Percentiles rank a stretch among this genome's conserved stretches.
phyloP scores from a whole-genome alignment of 2,113 vertebrate species.

The Etia nguti region DNA sequence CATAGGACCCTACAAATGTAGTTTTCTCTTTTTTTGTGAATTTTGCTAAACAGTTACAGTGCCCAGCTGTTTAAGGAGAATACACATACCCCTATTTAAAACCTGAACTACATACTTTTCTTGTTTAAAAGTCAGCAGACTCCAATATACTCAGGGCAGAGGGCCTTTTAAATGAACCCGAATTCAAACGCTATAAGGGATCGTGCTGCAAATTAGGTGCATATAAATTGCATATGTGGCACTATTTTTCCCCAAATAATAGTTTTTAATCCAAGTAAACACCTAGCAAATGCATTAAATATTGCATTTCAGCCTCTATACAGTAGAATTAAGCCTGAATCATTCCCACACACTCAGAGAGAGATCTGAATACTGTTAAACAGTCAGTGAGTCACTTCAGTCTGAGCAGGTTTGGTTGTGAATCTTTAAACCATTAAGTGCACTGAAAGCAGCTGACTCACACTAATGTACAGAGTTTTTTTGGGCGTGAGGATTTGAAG shows the following conservation, averaged over 20 bases:
- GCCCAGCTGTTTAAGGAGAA: neutral
- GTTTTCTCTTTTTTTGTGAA: neutral
- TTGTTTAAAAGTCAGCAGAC: neutral
- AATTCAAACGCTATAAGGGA: neutral
- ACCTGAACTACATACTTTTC: neutral
- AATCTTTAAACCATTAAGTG: neutral
- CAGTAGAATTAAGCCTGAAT: neutral
- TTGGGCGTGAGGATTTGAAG: neutral
- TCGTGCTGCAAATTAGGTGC: neutral
- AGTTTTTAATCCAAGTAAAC: neutral
- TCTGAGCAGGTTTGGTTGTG: neutral
- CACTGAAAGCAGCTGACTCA: neutral
- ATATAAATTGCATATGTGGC: neutral
- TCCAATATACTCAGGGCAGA: neutral
- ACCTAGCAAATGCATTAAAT: neutral
- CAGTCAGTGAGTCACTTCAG: constrained; percentile 5
- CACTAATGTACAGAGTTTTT: neutral
- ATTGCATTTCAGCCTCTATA: neutral
- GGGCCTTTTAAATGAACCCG: neutral
- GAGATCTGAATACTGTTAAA: neutral
- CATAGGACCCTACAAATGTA: neutral
- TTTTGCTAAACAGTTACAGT: neutral
- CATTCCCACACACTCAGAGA: neutral
- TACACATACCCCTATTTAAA: neutral
- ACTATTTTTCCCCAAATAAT: neutral